Conservation (phyloP, 2,888 invertebrate genomes). For the Leucoptera coffeella region DNA sequence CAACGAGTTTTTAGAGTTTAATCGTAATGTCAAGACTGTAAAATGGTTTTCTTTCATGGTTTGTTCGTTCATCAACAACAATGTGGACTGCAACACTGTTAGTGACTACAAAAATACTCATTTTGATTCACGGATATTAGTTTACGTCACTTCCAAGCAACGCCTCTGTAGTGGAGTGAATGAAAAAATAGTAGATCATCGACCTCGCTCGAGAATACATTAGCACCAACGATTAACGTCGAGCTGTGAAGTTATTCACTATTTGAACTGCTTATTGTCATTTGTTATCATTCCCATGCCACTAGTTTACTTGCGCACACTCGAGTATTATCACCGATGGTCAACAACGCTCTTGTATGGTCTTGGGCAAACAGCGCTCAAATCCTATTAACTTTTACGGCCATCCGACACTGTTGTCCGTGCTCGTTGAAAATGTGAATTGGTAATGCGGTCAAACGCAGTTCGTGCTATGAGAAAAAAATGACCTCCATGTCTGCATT, state of each 20-base stretch:
- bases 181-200: conserved; percentile 5
- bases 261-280: conserved; percentile 12
- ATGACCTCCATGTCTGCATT: too few relatives aligned
- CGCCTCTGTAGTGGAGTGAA: neutral
- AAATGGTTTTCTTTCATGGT: neutral
- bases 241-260: conserved; percentile 11
- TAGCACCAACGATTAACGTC: conserved; percentile 10
- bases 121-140: too few relatives aligned
- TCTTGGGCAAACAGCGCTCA: conserved; percentile 5
- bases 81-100: too few relatives aligned
- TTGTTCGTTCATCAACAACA: neutral
- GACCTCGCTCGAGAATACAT: conserved; percentile 8
- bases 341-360: conserved; percentile 7
- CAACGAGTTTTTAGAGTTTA: too few relatives aligned
- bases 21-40: too few relatives aligned
- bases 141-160: too few relatives aligned
- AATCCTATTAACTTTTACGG: conserved; percentile 11
- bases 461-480: too few relatives aligned
- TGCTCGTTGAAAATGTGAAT: too few relatives aligned
- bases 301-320: conserved; percentile 3
- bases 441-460: too few relatives aligned
- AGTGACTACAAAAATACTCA: too few relatives aligned
- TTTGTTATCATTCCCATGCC: conserved; percentile 11
- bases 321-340: conserved; percentile 9
- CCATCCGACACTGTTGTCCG: too few relatives aligned